Conservation (phyloP, 2,797 vertebrate genomes). For the Thunnus albacares region DNA sequence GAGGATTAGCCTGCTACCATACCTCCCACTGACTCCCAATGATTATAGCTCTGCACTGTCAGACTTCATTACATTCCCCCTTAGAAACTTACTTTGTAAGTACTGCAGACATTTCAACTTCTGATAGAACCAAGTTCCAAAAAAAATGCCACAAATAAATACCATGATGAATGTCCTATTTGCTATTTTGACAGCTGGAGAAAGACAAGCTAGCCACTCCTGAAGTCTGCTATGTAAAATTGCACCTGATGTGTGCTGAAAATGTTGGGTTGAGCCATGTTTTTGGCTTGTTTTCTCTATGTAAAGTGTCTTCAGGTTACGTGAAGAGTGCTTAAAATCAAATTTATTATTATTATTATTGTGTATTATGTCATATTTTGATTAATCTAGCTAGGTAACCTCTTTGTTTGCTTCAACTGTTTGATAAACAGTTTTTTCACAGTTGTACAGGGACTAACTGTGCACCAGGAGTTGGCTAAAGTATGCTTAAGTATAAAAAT, state of each 20-base stretch:
- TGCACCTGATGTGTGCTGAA: conserved; percentile 12
- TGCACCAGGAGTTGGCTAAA: not conserved
- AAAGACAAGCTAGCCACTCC: conserved; percentile 9
- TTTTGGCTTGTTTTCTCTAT: not conserved
- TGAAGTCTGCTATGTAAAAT: conserved; percentile 24
- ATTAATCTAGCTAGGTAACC: conserved; percentile 1
- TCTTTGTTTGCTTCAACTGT: not conserved
- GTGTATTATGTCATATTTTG: not conserved
- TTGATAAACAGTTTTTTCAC: too few relatives aligned
- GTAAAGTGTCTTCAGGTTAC: not conserved
- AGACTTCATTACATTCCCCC: conserved; percentile 82
- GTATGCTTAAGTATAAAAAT: not conserved
- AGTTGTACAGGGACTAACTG: not conserved
- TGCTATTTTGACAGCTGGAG: conserved; percentile 42
- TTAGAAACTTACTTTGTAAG: conserved; percentile 79
- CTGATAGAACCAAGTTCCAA: conserved; percentile 62
- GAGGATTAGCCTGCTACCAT: conserved; percentile 80
- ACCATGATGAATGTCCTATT: conserved; percentile 44
- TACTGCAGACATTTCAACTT: conserved; percentile 78
- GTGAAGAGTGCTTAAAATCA: not conserved
- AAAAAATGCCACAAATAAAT: conserved; percentile 31
- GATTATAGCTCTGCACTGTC: conserved; percentile 79
- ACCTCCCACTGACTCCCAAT: conserved; percentile 82
- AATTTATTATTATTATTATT: not conserved
- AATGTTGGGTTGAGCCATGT: conserved; percentile 6